Evolutionary conservation across 1,140 invertebrate genomes (phyloP), one percentile per base, ranked within the genome.

Genomic region (Drosophila ficusphila): DNA sequence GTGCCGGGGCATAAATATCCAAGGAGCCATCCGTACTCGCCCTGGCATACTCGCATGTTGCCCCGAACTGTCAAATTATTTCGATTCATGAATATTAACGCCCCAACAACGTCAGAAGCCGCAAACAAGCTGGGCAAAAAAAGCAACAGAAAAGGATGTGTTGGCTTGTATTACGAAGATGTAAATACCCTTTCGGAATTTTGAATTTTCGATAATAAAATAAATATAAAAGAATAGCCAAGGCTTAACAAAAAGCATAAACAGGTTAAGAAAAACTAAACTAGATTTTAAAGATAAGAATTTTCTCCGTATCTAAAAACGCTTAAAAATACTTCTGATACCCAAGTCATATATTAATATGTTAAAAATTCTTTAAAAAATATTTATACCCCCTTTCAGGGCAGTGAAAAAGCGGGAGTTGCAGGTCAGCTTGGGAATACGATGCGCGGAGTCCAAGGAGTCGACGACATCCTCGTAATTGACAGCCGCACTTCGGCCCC

Each of bases 31-130:
- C 39, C n/a, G 27, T 14, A 48, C 31, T 12, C 29, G 21, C 29
- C 61, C 58, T 33, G 68, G 75, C 81, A 86, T 81, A 88, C 81
- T 76, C 76, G 82, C 76, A 81, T 88, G 81, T 77, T 88, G 81
- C 81, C 81, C 83, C 82, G 76, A 88, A 88, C 82, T 88, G 82
- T 88, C 82, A 88, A 88, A 88, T 88, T 88, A 88, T 88, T 88
- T 89, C 82, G 83, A 88, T 88, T 88, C 82, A 88, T 88, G 82
- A 88, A 88, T 88, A 88, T 88, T 88, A 89, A 88, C 82, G 82
- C 82, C 83, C 76, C 65, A 75, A 23, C 65, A 47, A 54, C 47
- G 44, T 74, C 23, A 46, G 68, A 47, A 48, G 54, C 56, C 56
- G 57, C 53, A 72, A 41, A 71, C 36, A 27, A 70, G 31, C 44